Evolutionary conservation across 2,797 vertebrate species (phyloP), one percentile per base, ranked within the genome.

Genomic region (Hypotaenidia philippensis): DNA sequence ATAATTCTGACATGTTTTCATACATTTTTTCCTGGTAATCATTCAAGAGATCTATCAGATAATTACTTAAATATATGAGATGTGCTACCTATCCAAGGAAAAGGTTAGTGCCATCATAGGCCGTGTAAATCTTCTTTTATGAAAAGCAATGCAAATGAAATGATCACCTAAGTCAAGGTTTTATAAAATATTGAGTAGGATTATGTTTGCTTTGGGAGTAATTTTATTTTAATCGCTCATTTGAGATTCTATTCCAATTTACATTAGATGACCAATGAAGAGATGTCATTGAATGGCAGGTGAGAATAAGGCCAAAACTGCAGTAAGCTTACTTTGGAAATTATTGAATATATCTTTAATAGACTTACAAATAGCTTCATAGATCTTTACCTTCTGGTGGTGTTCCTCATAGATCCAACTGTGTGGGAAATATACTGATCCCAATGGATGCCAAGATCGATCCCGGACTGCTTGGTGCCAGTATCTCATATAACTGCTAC

Each of bases 121-220:
- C 91, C 2, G 0, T 76, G 60, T 97, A 97, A 98, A 98, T 98
- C 97, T 98, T 97, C 84, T 93, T 97, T 97, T 97, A 97, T 97
- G 96, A 97, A 98, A 96, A 97, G 64, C 78, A 95, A 95, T 38
- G 15, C 93, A 97, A 93, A 94, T 66, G 63, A 97, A 97, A 97
- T 96, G 70, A 97, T 96, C 83, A 91, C 52, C 53, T 92, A 89
- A 97, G 85, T 97, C 80, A 94, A 96, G 89, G 77, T 90, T 97
- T 97, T 97, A 97, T 97, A 95, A 98, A 97, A 96, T 96, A 96
- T 97, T 97, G 92, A 74, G 81, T 92, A 89, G 94, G 83, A 96
- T 97, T 97, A 91, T 95, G 49, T 89, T 96, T 97, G 82, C 93
- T 96, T 92, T 90, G 95, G 81, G 97, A 97, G 93, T 97, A 96